Conservation (phyloP, 2,113 vertebrate species). For the Pithys albifrons region DNA sequence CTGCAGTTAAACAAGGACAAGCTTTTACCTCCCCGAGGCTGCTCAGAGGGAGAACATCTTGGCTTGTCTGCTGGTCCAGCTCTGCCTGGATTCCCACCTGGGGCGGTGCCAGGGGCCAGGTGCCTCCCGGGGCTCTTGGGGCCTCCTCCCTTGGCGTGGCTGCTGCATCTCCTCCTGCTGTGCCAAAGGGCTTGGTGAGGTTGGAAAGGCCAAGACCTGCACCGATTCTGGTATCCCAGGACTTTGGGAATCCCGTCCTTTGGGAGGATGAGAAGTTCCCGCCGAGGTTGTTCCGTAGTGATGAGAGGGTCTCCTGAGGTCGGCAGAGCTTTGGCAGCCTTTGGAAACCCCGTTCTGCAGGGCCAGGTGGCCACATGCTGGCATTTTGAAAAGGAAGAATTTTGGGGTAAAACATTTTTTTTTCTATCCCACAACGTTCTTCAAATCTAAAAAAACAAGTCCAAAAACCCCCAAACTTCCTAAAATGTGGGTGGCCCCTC, state of each 20-base stretch:
- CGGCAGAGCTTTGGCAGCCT: background rate
- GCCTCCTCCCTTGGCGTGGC: accelerated
- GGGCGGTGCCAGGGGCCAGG: background rate
- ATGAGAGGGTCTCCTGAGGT: background rate
- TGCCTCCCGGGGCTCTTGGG: accelerated
- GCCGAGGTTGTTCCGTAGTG: accelerated
- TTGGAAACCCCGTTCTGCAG: accelerated
- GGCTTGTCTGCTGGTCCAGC: background rate
- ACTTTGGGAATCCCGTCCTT: no score
- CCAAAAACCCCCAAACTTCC: background rate
- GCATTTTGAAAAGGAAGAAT: background rate
- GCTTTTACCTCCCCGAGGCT: background rate
- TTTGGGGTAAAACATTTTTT: background rate
- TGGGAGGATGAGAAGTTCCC: background rate
- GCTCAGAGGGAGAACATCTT: background rate
- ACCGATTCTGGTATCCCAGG: no score
- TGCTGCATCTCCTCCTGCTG: accelerated
- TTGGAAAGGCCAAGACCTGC: no score
- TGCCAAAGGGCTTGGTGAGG: background rate
- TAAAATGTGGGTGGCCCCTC: background rate
- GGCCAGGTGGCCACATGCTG: background rate
- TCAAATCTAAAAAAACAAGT: background rate
- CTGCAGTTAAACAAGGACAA: background rate
- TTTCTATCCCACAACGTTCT: background rate
- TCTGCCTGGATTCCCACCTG: accelerated